Evolutionary conservation across 2,888 invertebrate species (phyloP), one percentile per base, ranked within the genome.

Genomic region (Eueremaeus valkanovi): DNA sequence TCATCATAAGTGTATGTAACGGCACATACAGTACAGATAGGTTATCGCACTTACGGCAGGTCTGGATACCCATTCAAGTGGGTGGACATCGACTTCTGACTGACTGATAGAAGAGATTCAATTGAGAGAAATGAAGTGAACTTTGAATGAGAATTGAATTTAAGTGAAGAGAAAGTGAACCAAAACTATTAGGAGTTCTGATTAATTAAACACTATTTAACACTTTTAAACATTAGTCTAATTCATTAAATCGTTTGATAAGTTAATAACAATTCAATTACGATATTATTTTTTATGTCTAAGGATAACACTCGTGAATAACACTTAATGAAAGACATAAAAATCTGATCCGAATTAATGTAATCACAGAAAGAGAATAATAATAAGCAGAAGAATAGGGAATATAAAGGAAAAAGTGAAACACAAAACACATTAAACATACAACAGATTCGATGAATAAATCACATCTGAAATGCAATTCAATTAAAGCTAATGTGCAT

Each of bases 21-120:
- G 3, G 58, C 16, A 24, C 51, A n/a, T 51, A 58, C 8, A 8
- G 24, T 9, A 27, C 24, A 6, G 5, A 51, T 51, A 24, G 58
- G 58, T 58, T 58, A 58, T 58, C 58, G 58, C 27, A 58, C 58
- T 45, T 58, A 24, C 8, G 5, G 58, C 58, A 27, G 6, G 58
- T 58, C 58, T 58, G 16, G 27, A 3, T 45, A 45, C 6, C 58
- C 9, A 24, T 27, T 11, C 27, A 18, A 58, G 58, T 58, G 29
- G 58, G 58, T 58, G 58, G 58, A 58, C 58, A 58, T 24, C 58
- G 24, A 58, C 24, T 51, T 24, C 27, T 58, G 5, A 58, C 58
- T 24, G 24, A 24, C 5, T 29, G 58, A 58, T 29, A 8, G 6
- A 58, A 58, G 16, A 16, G 58, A 21, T 24, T 24, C 2, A 11